Conservation (phyloP, 2,113 vertebrate species). For the Phycodurus eques region DNA sequence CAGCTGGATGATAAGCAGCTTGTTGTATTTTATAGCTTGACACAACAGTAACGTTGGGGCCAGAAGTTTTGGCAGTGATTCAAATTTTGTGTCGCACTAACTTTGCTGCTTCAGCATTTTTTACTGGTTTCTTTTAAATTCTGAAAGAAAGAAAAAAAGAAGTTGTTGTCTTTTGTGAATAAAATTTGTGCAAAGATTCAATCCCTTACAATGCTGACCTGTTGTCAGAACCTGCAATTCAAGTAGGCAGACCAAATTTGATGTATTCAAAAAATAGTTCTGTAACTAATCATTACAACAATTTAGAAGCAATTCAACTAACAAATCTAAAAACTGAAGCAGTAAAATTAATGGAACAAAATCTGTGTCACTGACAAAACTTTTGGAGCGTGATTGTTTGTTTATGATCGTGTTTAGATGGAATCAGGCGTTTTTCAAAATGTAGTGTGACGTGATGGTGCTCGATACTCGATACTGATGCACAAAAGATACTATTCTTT, state of each 20-base stretch:
- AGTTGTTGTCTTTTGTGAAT: too few relatives aligned
- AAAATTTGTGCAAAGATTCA: not conserved
- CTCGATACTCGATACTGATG: too few relatives aligned
- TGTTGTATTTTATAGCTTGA: not conserved
- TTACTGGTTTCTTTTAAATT: not conserved
- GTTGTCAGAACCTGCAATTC: not conserved
- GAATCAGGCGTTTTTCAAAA: too few relatives aligned
- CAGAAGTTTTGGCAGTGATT: not conserved
- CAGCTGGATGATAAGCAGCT: conserved; percentile 31
- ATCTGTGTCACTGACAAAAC: not conserved
- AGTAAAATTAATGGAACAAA: not conserved
- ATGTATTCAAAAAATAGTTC: not conserved
- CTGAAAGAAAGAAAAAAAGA: too few relatives aligned
- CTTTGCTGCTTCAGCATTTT: not conserved
- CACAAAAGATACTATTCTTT: too few relatives aligned
- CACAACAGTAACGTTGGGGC: not conserved
- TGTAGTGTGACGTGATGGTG: too few relatives aligned
- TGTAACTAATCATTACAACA: not conserved
- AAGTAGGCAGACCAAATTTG: not conserved
- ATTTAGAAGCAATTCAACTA: not conserved
- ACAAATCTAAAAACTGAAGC: not conserved
- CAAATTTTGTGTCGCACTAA: not conserved
- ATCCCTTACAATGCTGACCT: not conserved
- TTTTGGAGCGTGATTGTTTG: too few relatives aligned
- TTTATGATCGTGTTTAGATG: too few relatives aligned